phyloP scores from a whole-genome alignment of 2,888 invertebrate species.

The Idaea dimidiata region DNA sequence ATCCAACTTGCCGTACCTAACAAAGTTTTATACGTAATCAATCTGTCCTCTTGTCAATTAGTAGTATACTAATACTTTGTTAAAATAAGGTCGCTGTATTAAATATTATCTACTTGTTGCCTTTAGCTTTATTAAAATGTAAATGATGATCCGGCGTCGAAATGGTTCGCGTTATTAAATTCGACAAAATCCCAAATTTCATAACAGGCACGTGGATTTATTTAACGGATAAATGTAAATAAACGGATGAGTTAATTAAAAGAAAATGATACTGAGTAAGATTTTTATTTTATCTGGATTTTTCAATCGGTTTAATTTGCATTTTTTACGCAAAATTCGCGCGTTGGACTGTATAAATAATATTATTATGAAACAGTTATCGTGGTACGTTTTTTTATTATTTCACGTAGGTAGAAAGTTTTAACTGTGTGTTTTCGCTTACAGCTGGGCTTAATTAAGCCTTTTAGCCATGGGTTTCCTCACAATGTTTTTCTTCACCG shows the following conservation, averaged over 20 bases:
- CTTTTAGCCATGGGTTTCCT: no score
- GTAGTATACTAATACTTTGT: constrained; percentile 12
- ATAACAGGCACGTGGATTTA: constrained; percentile 19
- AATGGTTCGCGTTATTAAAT: constrained; percentile 17
- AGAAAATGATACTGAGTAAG: not conserved
- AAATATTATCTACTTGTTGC: constrained; percentile 17
- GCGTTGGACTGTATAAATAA: not conserved
- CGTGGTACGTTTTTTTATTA: no score
- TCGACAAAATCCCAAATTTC: constrained; percentile 16
- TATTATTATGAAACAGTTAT: no score
- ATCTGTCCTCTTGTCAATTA: constrained; percentile 13
- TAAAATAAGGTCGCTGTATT: constrained; percentile 15
- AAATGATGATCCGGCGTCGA: constrained; percentile 16
- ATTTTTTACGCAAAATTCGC: not conserved
- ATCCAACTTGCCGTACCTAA: no score
- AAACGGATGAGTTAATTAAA: constrained; percentile 8
- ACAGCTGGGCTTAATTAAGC: no score
- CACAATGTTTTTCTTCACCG: no score
- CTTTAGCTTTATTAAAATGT: constrained; percentile 14
- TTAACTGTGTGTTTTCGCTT: no score
- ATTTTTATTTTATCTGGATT: not conserved
- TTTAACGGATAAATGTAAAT: constrained; percentile 16
- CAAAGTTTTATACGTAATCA: not conserved
- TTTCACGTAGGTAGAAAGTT: no score
- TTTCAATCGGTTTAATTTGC: not conserved